Base-by-base conservation (phyloP, 2,113 vertebrate species). In the Ophiodon elongatus region DNA sequence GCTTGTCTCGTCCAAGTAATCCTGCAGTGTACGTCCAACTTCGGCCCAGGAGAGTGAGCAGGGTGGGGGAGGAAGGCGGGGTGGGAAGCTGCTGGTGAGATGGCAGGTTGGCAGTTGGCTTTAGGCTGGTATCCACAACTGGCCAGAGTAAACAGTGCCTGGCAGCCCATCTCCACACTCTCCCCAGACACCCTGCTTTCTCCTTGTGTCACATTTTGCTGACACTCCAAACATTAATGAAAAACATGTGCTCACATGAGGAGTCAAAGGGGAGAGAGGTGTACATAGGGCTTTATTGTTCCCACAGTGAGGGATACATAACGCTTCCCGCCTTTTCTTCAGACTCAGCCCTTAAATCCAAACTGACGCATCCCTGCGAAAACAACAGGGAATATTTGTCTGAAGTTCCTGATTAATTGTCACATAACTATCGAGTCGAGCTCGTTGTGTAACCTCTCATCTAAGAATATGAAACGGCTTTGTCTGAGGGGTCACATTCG, bases 61-160 rank as follows among this genome's bases (percentile, higher is more conserved):
- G 74, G 56, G 71, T 47, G 60, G 62, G 64, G 27, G 62, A 66
- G 71, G 54, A 39, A 72, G 0, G 41, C 4, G 13, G 79, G 78
- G 68, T 0, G 33, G 74, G 62, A 60, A 29, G 57, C 69, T 85
- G 81, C 56, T 71, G 64, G 68, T 80, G 73, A 71, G 75, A 73
- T 39, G 59, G 85, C 80, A 84, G 82, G 78, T 82, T 85, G 84
- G 89, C 83, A 84, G 79, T 35, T 78, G 65, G 86, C 64, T 77
- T 3, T 33, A 70, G 81, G 68, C 83, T 83, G 79, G 78, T 71
- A 45, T 87, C 76, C 84, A 82, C 73, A 60, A 57, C 56, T 47
- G 57, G 83, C 85, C 88, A 90, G 84, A 66, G 85, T 86, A 88
- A 93, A 92, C 84, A 89, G 29, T 2, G 63, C 45, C 64, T 74